Evolutionary conservation across 2,888 invertebrate genomes (phyloP).

Genomic region (Phortica magna): DNA sequence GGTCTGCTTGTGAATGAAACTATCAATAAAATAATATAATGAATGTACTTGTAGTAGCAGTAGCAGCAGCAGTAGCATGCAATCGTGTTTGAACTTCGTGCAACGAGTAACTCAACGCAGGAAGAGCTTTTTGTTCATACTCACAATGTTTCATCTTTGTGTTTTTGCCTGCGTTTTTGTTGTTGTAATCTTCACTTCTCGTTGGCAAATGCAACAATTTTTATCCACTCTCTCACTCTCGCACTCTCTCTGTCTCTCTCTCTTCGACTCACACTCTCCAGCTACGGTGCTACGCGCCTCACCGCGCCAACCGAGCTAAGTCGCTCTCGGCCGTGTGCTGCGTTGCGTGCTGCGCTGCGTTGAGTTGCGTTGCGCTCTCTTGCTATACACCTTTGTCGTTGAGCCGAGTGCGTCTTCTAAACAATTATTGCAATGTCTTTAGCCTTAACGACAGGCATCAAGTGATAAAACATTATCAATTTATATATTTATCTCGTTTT

Average conservation of each 20-base stretch:
- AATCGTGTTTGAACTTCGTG: too few species aligned
- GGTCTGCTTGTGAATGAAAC: neutral
- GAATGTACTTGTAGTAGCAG: neutral
- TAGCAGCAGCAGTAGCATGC: too few species aligned
- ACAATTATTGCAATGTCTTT: neutral
- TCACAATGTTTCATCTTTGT: conserved; percentile 68
- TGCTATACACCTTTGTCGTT: neutral
- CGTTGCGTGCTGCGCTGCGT: too few species aligned
- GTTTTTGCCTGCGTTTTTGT: neutral
- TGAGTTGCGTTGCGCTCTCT: too few species aligned
- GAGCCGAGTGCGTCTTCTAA: neutral
- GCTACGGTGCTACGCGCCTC: too few species aligned
- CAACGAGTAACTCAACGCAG: too few species aligned
- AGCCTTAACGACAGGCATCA: neutral
- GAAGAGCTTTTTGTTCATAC: conserved; percentile 41
- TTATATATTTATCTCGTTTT: conserved; percentile 4
- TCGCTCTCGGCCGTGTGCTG: too few species aligned
- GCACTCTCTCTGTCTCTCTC: neutral
- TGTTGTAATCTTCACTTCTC: too few species aligned
- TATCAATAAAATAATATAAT: neutral
- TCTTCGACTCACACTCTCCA: too few species aligned
- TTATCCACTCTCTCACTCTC: too few species aligned
- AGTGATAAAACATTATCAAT: conserved; percentile 13
- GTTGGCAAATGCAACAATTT: too few species aligned
- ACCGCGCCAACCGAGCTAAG: too few species aligned